Base-by-base conservation (phyloP, 2,797 vertebrate species). In the Leucoraja ocellata region DNA sequence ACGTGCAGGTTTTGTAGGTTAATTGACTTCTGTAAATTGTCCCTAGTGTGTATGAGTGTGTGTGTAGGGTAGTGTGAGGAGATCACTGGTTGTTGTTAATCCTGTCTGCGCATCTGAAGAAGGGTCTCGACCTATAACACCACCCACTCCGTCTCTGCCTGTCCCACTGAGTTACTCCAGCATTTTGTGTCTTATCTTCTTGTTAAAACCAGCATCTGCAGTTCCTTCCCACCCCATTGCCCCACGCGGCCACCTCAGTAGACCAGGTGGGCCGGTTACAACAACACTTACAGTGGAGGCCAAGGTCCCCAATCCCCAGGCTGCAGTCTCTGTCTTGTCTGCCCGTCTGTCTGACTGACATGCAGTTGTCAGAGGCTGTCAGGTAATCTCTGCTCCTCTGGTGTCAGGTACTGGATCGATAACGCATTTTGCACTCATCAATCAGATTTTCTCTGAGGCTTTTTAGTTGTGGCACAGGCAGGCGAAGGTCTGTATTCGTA, bases 361-460 rank as follows among this genome's bases (percentile, higher is more conserved):
- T 7, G 10, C 7, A 36, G 63, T 32, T 88, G 63, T 88, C 84
- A 65, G 14, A 32, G 28, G 61, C 61, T 88, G 84, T 68, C 84
- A 21, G 84, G 84, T 65, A 88, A 1, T 28, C 61, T 88, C 21
- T 36, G 16, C 61, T 88, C 61, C 63, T 0, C 63, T 88, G 63
- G 63, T 88, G 32, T 88, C 14, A 16, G 61, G 61, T 18, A 36
- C 36, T 88, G 84, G 84, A 88, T 88, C n/a, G 68, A 88, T 88
- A 88, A 2, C 18, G n/a, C 68, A 68, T 68, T 21, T 88, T 36
- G 16, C 63, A 88, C 16, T 36, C 28, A 88, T 88, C 84, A 21
- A 3, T 58, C 63, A 68, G 63, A 16, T 79, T 79, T 79, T 39
- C 32, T 79, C 78, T 79, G 78, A 79, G 39, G 78, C 78, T 9